Conservation (phyloP, 2,797 vertebrate genomes). For the Channallabes apus region DNA sequence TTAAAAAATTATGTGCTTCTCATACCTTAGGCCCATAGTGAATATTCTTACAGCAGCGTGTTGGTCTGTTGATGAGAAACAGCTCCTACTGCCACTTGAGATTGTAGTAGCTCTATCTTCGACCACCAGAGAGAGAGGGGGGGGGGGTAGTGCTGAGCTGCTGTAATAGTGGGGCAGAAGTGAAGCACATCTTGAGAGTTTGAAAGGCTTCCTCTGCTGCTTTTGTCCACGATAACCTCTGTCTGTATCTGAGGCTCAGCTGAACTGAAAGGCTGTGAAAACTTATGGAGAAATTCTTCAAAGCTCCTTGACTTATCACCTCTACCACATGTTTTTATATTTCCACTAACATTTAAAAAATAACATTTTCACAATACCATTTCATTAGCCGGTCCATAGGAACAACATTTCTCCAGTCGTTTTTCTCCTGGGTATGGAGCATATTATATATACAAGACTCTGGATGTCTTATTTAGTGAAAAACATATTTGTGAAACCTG, state of each 20-base stretch:
- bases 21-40: background rate
- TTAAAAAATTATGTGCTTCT: background rate
- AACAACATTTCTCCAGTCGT: background rate
- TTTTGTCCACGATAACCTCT: conserved; percentile 14
- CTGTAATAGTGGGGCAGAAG: conserved; percentile 7
- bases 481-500: background rate
- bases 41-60: background rate
- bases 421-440: background rate
- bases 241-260: conserved; percentile 19
- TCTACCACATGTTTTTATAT: conserved; percentile 15
- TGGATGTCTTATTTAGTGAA: background rate
- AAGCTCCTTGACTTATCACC: conserved; percentile 23
- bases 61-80: background rate
- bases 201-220: conserved; percentile 18
- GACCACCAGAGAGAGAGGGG: background rate
- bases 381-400: background rate
- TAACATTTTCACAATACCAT: too few relatives aligned
- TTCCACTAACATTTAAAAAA: background rate
- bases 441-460: background rate
- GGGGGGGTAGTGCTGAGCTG: background rate
- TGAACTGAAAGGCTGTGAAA: conserved; percentile 16
- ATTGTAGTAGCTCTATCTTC: conserved; percentile 11
- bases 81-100: conserved; percentile 5
- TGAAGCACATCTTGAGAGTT: conserved; percentile 32
- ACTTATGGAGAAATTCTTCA: conserved; percentile 5